Percentiles rank a stretch among this genome's conserved stretches.
Evolutionary conservation across 2,113 vertebrate genomes (phyloP).

Genomic region (Gadus chalcogrammus): DNA sequence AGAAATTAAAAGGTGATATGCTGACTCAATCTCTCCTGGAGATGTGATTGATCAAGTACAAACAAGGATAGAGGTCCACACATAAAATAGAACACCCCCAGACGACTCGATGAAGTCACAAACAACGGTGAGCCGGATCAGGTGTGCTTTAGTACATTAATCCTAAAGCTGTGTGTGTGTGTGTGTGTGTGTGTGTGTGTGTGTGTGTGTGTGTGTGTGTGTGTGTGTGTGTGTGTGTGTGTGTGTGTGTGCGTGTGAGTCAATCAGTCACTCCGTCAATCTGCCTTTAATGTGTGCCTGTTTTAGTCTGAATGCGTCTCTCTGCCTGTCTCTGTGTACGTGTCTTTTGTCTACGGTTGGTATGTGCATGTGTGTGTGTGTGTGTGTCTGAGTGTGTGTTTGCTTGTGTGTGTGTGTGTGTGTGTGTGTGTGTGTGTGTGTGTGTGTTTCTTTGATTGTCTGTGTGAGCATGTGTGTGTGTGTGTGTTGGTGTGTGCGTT

Average conservation of each 20-base stretch:
- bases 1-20: too few relatives aligned
- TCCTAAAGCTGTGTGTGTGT: neutral
- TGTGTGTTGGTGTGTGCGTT: too few relatives aligned
- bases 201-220: too few relatives aligned
- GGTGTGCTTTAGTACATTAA: neutral
- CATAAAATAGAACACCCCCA: too few relatives aligned
- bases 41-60: too few relatives aligned
- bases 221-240: too few relatives aligned
- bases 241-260: neutral
- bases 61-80: too few relatives aligned
- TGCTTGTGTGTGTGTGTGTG: neutral
- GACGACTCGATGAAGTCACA: neutral
- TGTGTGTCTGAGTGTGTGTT: neutral
- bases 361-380: neutral
- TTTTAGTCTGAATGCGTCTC: too few relatives aligned
- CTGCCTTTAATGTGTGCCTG: neutral
- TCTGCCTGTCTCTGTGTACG: neutral
- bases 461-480: too few relatives aligned
- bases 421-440: neutral
- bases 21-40: too few relatives aligned
- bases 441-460: neutral
- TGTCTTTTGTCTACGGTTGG: neutral
- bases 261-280: neutral
- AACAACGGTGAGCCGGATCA: neutral
- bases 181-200: too few relatives aligned